Base-by-base conservation (phyloP, 2,797 vertebrate genomes). In the Dipus sagitta region DNA sequence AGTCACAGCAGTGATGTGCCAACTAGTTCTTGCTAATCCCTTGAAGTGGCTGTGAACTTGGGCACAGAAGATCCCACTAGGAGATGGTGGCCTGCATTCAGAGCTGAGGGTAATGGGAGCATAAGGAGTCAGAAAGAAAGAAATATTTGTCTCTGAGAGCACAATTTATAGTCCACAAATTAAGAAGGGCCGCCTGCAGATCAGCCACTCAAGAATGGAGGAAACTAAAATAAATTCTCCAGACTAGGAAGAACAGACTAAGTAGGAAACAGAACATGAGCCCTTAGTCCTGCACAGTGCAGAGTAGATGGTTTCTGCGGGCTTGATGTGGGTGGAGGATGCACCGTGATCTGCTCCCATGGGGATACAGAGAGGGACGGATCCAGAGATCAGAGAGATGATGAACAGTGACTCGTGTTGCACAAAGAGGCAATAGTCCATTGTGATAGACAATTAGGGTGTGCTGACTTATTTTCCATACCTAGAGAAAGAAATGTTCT, bases 141-240 rank as follows among this genome's bases (percentile, higher is more conserved):
- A 95, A 93, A 58, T 54, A 28, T 80, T 88, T 94, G 88, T 78
- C 92, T 96, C 90, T n/a, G 71, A 64, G 67, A 79, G 34, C 13
- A 60, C 93, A 95, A 88, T 83, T 90, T 88, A 81, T 86, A 90
- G 38, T 95, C 54, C 62, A 34, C 77, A 93, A 96, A 71, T 64
- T 86, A 52, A 92, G 77, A 89, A 86, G 77, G 85, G 67, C 75
- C 32, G 54, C 92, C 84, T 58, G 68, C 18, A 65, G 70, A 75
- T 94, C 68, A 68, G 28, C 87, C 78, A 64, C n/a, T 74, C 83
- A 84, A 38, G 76, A 18, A 60, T 12, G 12, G 77, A 81, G 67
- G 81, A 76, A 92, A 75, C 32, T 81, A 86, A 72, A 89, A 87
- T 60, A 81, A 92, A 93, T 47, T 76, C 34, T 62, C 62, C 34